phyloP scores from a whole-genome alignment of 2,888 invertebrate genomes.

The Coenonympha arcania region DNA sequence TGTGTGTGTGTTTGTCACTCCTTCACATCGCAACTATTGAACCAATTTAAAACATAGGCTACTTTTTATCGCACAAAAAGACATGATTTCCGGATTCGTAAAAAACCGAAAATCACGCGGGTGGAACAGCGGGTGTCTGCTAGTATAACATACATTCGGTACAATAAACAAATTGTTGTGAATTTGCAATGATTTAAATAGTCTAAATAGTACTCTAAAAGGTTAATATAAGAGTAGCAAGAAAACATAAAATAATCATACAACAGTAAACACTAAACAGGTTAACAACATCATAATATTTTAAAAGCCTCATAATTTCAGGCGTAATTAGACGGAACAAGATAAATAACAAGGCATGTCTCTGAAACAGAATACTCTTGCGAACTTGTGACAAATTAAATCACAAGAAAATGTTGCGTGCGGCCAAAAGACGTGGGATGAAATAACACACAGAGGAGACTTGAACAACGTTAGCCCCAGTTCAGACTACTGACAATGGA shows the following conservation, averaged over 20 bases:
- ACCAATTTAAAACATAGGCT: no score
- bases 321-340: slow-evolving; percentile 1
- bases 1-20: no score
- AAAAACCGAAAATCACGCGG: no score
- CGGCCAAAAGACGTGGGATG: slow-evolving; percentile 16
- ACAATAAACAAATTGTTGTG: no score
- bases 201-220: no score
- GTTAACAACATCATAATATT: not conserved
- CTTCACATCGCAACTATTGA: no score
- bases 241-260: not conserved
- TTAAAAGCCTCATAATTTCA: not conserved
- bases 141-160: no score
- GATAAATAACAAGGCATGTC: slow-evolving; percentile 1
- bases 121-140: no score
- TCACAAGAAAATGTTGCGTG: slow-evolving; percentile 26
- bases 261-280: not conserved
- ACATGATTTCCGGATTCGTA: no score
- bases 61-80: no score
- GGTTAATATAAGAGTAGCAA: not conserved
- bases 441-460: slow-evolving; percentile 18
- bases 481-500: not conserved
- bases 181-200: no score
- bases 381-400: slow-evolving; percentile 27
- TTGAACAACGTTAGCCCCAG: slow-evolving; percentile 15
- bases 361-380: slow-evolving; percentile 22